A percentile compares a stretch with the other conserved stretches of the same genome.
Conservation (phyloP, 1,140 invertebrate species). For the Ips typographus region DNA sequence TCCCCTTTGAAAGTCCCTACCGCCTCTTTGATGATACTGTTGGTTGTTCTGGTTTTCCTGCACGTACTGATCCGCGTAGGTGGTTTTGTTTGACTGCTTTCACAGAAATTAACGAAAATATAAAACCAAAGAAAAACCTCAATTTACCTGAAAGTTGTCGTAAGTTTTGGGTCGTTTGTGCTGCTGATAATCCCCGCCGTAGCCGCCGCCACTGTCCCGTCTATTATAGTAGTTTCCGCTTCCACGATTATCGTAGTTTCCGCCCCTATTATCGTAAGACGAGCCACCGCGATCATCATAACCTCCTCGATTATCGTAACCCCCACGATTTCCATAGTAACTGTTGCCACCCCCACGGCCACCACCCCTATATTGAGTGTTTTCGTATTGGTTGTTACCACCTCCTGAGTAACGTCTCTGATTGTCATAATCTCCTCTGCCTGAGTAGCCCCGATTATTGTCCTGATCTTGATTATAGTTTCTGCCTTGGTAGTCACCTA, state of each 20-base stretch:
- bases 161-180: slow-evolving; percentile 49
- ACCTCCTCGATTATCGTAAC: slow-evolving; percentile 23
- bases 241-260: slow-evolving; percentile 22
- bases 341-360: background rate
- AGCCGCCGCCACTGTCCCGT: slow-evolving; percentile 42
- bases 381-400: background rate
- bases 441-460: slow-evolving; percentile 7
- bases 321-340: background rate
- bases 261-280: slow-evolving; percentile 23
- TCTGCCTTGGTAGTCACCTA: slow-evolving; percentile 22
- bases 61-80: slow-evolving; percentile 52
- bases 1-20: slow-evolving; percentile 38
- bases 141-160: slow-evolving; percentile 45
- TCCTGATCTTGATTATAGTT: slow-evolving; percentile 1
- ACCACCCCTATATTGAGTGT: no score
- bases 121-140: background rate
- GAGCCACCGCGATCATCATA: slow-evolving; percentile 28
- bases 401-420: slow-evolving; percentile 15
- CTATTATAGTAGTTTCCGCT: slow-evolving; percentile 33
- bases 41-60: slow-evolving; percentile 49
- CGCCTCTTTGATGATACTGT: slow-evolving; percentile 42
- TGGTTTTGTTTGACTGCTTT: slow-evolving; percentile 41
- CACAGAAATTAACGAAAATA: background rate
- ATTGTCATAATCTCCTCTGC: slow-evolving; percentile 13
- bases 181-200: slow-evolving; percentile 41